phyloP scores from a whole-genome alignment of 1,140 invertebrate species.

The Lordiphosa collinella region DNA sequence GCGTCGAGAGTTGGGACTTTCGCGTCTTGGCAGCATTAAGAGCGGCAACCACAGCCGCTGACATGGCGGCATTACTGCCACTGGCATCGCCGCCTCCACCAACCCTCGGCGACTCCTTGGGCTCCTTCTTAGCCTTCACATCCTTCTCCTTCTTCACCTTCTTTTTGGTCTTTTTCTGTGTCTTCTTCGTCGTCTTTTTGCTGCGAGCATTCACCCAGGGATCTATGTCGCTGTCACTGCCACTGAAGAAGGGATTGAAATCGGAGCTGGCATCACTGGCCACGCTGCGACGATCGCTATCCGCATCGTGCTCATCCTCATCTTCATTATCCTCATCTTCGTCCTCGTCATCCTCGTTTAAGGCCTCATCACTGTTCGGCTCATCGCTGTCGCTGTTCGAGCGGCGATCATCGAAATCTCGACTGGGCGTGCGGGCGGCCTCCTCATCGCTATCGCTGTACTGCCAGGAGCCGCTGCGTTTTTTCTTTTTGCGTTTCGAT shows the following conservation, averaged over 20 bases:
- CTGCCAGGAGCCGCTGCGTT: constrained; percentile 72
- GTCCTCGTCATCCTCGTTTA: constrained; percentile 17
- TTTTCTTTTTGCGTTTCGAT: constrained; percentile 45
- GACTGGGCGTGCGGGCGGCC: constrained; percentile 7
- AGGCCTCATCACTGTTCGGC: constrained; percentile 35
- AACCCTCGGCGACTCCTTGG: neutral
- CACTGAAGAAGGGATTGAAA: constrained; percentile 94
- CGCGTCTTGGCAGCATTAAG: constrained; percentile 59
- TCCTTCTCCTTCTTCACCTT: constrained; percentile 83
- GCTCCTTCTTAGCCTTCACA: constrained; percentile 43
- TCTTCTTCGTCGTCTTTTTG: constrained; percentile 57
- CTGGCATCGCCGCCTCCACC: constrained; percentile 14
- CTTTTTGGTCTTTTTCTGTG: constrained; percentile 81
- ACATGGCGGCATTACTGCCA: constrained; percentile 29
- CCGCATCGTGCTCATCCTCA: constrained; percentile 41
- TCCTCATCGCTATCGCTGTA: constrained; percentile 55
- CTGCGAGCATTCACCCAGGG: constrained; percentile 88
- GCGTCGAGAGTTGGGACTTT: constrained; percentile 83
- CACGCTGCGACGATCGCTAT: constrained; percentile 79
- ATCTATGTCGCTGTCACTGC: constrained; percentile 90
- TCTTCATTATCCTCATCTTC: constrained; percentile 27
- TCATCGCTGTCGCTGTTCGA: constrained; percentile 49
- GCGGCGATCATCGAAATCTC: constrained; percentile 18
- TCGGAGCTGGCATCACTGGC: constrained; percentile 84
- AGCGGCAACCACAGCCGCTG: constrained; percentile 45